Evolutionary conservation across 2,888 invertebrate species (phyloP).

Genomic region (Ligdia adustata): DNA sequence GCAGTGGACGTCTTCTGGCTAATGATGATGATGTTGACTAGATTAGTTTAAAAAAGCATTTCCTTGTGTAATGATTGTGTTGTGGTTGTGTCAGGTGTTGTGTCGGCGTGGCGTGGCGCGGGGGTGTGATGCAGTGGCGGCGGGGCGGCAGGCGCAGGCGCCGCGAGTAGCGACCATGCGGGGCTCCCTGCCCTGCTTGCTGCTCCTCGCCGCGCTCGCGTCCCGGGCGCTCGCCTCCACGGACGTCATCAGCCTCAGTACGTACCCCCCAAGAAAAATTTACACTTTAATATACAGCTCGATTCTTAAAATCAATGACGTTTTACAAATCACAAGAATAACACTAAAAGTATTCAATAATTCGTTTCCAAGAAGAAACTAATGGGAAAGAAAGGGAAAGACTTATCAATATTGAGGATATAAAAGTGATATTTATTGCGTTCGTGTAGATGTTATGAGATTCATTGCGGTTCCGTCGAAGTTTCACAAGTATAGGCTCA

Average conservation of each 20-base stretch:
- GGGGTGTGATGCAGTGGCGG: constrained; percentile 76
- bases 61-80: background rate
- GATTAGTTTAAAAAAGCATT: too few species aligned
- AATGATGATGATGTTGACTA: too few species aligned
- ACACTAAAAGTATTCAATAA: background rate
- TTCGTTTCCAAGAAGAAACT: constrained; percentile 12
- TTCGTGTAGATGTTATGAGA: constrained; percentile 36
- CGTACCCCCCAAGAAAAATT: constrained; percentile 36
- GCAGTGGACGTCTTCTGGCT: too few species aligned
- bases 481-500: constrained; percentile 47
- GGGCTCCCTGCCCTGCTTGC: constrained; percentile 65
- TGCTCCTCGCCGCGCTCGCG: constrained; percentile 55
- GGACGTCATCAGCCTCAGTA: constrained; percentile 60
- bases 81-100: constrained; percentile 61
- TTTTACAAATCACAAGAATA: constrained; percentile 8
- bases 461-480: constrained; percentile 37
- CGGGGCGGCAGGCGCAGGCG: constrained; percentile 76
- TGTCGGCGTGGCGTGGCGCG: constrained; percentile 70
- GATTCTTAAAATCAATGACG: background rate
- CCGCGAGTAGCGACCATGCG: constrained; percentile 80
- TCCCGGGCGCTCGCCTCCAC: constrained; percentile 52
- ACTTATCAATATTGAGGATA: constrained; percentile 25
- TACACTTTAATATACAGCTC: background rate
- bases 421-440: constrained; percentile 34
- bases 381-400: constrained; percentile 25